These are phyloP conservation scores for Champsocephalus esox DNA, from an alignment of 2,797 vertebrate genomes.

Conservation along the genomic window DNA sequence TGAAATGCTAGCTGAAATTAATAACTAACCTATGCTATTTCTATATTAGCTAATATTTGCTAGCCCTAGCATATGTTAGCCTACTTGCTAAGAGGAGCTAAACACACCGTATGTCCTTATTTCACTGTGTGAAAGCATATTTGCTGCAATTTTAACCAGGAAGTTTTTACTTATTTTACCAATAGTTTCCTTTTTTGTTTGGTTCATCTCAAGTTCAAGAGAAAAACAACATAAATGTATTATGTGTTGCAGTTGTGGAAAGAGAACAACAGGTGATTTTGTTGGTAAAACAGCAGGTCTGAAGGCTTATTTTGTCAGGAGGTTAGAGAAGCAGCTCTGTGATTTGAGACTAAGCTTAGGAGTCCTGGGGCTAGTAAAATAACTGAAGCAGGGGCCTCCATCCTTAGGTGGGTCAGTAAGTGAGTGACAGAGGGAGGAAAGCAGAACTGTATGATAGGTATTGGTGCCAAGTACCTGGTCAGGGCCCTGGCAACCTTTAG, in stretches of 20 bases:
- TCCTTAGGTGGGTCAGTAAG: constrained; percentile 32
- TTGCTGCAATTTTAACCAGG: not conserved
- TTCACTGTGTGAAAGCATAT: not conserved
- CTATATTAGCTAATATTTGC: not conserved
- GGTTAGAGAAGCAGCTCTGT: constrained; percentile 9
- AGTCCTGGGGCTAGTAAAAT: constrained; percentile 11
- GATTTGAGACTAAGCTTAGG: constrained; percentile 15
- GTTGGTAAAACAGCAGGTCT: not conserved
- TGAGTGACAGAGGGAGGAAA: constrained; percentile 23
- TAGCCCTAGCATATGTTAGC: not conserved
- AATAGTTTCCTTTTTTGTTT: not conserved
- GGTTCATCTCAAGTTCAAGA: not conserved
- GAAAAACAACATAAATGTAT: not conserved
- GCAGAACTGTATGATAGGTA: constrained; percentile 7
- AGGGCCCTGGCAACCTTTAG: not conserved
- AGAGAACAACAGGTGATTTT: not conserved
- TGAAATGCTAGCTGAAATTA: no score
- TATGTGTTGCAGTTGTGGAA: not conserved
- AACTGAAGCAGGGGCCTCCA: constrained; percentile 7
- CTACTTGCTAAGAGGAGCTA: not conserved
- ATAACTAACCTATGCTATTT: not conserved
- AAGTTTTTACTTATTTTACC: not conserved
- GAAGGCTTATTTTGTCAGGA: constrained; percentile 26
- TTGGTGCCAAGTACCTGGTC: not conserved
- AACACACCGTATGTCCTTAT: not conserved